Percentiles rank a stretch among this genome's conserved stretches.
phyloP scores from a whole-genome alignment of 64 coral and sea anemone genomes.

The Astreopora myriophthalma region DNA sequence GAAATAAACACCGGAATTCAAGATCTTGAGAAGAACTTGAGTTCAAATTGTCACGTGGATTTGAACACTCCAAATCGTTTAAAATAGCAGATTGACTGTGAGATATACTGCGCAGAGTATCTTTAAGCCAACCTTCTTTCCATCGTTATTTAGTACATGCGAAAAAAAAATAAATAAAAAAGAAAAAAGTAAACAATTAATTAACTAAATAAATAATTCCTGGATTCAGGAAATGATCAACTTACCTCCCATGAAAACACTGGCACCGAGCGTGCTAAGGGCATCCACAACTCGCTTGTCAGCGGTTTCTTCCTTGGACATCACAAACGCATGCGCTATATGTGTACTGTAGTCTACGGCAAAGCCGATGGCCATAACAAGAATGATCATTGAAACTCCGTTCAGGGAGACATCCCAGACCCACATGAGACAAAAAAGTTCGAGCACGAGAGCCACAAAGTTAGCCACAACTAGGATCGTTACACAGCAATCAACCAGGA shows the following conservation, averaged over 20 bases:
- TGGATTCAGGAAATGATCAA: background rate
- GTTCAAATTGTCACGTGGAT: too few relatives aligned
- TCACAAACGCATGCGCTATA: conserved; percentile 83
- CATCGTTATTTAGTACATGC: too few relatives aligned
- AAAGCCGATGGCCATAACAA: conserved; percentile 79
- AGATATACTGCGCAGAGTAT: too few relatives aligned
- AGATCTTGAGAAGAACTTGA: too few relatives aligned
- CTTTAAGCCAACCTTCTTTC: too few relatives aligned
- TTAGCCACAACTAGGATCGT: conserved; percentile 70
- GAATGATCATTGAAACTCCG: conserved; percentile 65
- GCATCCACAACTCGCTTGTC: conserved; percentile 66
- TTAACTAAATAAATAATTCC: too few relatives aligned
- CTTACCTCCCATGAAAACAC: conserved; percentile 90
- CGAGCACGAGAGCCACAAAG: conserved; percentile 68
- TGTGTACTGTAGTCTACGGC: conserved; percentile 83
- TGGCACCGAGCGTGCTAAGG: conserved; percentile 72
- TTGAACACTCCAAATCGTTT: too few relatives aligned
- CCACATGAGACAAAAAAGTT: conserved; percentile 72
- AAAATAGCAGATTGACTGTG: too few relatives aligned
- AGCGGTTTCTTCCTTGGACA: conserved; percentile 48
- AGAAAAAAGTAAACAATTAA: too few relatives aligned
- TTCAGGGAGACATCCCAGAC: conserved; percentile 63
- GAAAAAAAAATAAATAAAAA: too few relatives aligned
- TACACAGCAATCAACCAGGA: conserved; percentile 44
- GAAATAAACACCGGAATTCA: too few relatives aligned